Conservation (phyloP, 2,113 vertebrate species). For the Seriola rivoliana region DNA sequence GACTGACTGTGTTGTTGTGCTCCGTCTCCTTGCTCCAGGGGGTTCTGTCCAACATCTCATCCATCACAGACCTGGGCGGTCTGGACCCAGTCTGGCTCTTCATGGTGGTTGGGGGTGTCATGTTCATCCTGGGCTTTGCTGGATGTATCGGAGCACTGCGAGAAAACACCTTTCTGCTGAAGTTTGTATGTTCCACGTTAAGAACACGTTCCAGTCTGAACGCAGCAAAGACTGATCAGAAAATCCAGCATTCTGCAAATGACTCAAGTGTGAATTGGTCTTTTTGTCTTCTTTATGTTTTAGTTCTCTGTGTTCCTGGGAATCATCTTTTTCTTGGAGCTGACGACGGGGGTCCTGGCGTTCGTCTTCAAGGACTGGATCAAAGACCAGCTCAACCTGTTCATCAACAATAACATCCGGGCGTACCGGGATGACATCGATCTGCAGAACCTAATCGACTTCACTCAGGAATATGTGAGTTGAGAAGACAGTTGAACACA, state of each 20-base stretch:
- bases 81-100: slow-evolving; percentile 99
- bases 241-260: too few relatives aligned
- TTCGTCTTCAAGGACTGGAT: slow-evolving; percentile 99
- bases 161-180: slow-evolving; percentile 97
- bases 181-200: slow-evolving; percentile 90
- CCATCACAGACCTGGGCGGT: slow-evolving; percentile 96
- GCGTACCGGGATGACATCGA: slow-evolving; percentile 98
- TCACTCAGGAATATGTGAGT: slow-evolving; percentile 98
- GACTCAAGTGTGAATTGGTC: background rate
- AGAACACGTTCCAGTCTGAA: too few relatives aligned
- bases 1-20: background rate
- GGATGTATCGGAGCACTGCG: slow-evolving; percentile 97
- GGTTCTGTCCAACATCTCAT: slow-evolving; percentile 97
- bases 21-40: slow-evolving; percentile 82
- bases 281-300: background rate
- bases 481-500: too few relatives aligned
- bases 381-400: slow-evolving; percentile 98
- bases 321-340: slow-evolving; percentile 98
- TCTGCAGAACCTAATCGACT: slow-evolving; percentile 98
- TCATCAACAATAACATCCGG: slow-evolving; percentile 99
- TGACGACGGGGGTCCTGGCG: slow-evolving; percentile 95
- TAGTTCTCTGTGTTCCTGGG: slow-evolving; percentile 98
- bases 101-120: slow-evolving; percentile 96
- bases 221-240: background rate
- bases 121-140: slow-evolving; percentile 98